Percentiles rank a stretch among this genome's conserved stretches.
phyloP scores from a whole-genome alignment of 92 coral and sea anemone species.

The Bergia sp. region DNA sequence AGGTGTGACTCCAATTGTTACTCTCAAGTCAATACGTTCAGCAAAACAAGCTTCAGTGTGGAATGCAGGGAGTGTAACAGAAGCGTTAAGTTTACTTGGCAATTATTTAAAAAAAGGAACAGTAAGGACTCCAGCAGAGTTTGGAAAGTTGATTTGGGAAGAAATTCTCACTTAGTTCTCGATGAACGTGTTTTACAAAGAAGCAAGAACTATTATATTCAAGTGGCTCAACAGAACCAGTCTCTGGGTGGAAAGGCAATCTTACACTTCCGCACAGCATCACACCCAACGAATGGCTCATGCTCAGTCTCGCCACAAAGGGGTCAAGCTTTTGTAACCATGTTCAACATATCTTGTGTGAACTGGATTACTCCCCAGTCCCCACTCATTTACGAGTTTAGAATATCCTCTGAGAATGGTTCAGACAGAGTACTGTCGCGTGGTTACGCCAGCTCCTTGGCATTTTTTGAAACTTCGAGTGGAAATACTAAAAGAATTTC shows the following conservation, averaged over 20 bases:
- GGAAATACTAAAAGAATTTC: neutral
- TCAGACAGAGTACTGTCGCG: neutral
- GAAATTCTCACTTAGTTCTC: neutral
- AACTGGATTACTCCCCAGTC: constrained; percentile 11
- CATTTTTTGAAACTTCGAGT: neutral
- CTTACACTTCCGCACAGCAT: neutral
- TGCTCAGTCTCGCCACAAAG: neutral
- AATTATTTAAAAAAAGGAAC: neutral
- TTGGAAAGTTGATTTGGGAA: neutral
- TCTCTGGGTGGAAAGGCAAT: neutral
- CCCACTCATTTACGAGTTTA: constrained; percentile 20
- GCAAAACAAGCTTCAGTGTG: neutral
- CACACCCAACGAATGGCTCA: neutral
- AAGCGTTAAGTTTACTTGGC: neutral
- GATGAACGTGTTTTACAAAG: neutral
- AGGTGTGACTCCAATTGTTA: constrained; percentile 1
- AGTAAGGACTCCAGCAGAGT: neutral
- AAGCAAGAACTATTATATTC: neutral
- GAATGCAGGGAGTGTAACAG: neutral
- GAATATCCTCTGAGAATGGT: neutral
- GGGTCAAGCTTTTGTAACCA: constrained; percentile 23
- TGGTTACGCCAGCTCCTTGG: neutral
- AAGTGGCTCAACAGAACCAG: neutral
- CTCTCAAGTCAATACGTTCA: constrained; percentile 5
- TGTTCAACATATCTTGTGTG: constrained; percentile 9